Evolutionary conservation across 2,888 invertebrate genomes (phyloP).

Genomic region (Sinelater perroti): DNA sequence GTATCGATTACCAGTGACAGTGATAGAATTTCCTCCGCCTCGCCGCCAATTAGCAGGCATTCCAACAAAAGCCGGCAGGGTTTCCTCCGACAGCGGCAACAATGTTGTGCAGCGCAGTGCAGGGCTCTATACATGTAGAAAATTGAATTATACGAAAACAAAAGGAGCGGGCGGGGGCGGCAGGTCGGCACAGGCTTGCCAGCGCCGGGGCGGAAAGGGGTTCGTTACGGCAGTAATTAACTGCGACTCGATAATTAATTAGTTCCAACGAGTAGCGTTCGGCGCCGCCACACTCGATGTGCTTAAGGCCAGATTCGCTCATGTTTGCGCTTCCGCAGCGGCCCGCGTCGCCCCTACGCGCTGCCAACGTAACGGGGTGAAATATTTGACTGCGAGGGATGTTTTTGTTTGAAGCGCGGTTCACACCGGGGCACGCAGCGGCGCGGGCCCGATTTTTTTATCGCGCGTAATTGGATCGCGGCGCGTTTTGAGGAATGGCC

Average conservation of each 20-base stretch:
- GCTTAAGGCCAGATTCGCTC: constrained; percentile 45
- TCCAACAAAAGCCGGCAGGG: constrained; percentile 25
- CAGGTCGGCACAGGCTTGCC: constrained; percentile 48
- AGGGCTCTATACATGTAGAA: constrained; percentile 52
- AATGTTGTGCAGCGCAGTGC: constrained; percentile 38
- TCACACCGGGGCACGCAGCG: constrained; percentile 46
- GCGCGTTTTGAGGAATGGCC: too few species aligned
- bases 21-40: too few species aligned
- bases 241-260: constrained; percentile 61
- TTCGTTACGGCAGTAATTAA: constrained; percentile 60
- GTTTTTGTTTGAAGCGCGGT: constrained; percentile 47
- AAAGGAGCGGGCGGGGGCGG: constrained; percentile 47
- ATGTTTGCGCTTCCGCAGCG: constrained; percentile 32
- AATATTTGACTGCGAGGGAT: constrained; percentile 48
- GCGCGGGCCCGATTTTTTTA: too few species aligned
- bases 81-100: constrained; percentile 33
- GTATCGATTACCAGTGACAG: too few species aligned
- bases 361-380: constrained; percentile 42
- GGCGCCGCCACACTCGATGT: constrained; percentile 50
- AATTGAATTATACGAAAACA: constrained; percentile 59
- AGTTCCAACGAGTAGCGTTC: constrained; percentile 59
- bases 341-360: constrained; percentile 30
- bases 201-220: constrained; percentile 49
- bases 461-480: too few species aligned
- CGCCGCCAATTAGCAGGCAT: constrained; percentile 11